Evolutionary conservation across 64 coral and sea anemone genomes (phyloP).

Genomic region (Anthopleura sola): DNA sequence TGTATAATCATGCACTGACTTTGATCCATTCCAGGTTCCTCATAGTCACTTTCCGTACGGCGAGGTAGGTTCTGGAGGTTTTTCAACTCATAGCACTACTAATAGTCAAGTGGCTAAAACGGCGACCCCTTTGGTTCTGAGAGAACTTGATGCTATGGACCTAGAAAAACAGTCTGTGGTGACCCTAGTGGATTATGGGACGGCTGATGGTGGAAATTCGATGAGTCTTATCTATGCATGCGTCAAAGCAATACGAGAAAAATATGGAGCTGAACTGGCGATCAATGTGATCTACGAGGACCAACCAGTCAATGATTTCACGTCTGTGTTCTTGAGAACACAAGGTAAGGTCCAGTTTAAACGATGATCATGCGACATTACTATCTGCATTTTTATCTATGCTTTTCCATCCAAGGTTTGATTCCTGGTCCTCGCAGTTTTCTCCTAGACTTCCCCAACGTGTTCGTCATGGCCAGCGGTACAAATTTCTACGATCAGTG

Average conservation of each 20-base stretch:
- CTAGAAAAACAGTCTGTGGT: not conserved
- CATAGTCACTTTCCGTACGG: constrained; percentile 48
- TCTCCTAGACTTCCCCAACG: constrained; percentile 29
- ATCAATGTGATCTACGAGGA: too few relatives aligned
- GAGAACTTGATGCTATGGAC: constrained; percentile 1
- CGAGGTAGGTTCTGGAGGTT: constrained; percentile 25
- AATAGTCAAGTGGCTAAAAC: not conserved
- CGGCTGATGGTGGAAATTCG: not conserved
- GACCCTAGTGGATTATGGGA: constrained; percentile 34
- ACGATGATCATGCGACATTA: too few relatives aligned
- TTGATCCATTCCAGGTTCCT: constrained; percentile 6
- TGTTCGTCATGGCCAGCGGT: constrained; percentile 41
- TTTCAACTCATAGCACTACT: constrained; percentile 10
- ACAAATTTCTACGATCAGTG: not conserved
- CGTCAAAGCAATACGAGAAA: too few relatives aligned
- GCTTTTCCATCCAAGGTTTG: constrained; percentile 14
- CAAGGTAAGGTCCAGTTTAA: too few relatives aligned
- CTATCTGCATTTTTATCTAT: too few relatives aligned
- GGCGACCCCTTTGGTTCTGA: constrained; percentile 29
- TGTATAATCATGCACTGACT: too few relatives aligned
- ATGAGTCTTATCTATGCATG: not conserved
- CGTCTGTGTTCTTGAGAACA: too few relatives aligned
- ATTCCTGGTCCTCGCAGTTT: constrained; percentile 32
- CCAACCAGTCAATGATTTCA: too few relatives aligned
- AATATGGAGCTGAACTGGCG: too few relatives aligned